Evolutionary conservation across 2,888 invertebrate species (phyloP), one percentile per base, ranked within the genome.

Genomic region (Syrista parreyssii): DNA sequence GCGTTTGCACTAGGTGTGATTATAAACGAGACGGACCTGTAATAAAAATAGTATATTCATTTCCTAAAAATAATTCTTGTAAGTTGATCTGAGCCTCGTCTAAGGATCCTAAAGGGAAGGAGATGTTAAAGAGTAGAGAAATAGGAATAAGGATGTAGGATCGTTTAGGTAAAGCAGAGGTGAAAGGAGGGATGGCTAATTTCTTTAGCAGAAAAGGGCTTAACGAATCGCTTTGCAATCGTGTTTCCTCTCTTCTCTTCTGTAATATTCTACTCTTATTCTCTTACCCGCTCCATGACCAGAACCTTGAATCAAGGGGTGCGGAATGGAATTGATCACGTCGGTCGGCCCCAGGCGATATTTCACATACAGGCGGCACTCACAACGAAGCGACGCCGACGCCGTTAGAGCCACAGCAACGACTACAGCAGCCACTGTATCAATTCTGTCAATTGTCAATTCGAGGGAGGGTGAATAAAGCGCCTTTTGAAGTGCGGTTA

Each of bases 401-500:
- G 78, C 76, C 40, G 75, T 55, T 55, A 23, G 55, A 55, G 55
- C 55, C 23, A 9, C 23, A 55, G 55, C 55, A 55, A 55, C 55
- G 55, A 55, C 55, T 23, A 23, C 55, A 2, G 55, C 55, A 55
- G 55, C 55, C 75, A 75, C 78, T 68, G 78, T 78, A 78, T 90
- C 90, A 90, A 89, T 90, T 90, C 87, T 91, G 91, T 90, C 91
- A 90, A 91, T 91, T 91, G 91, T 91, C 91, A 91, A 90, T 91
- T 91, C 89, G 82, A 79, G 79, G 85, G 82, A 79, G 85, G 85
- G 85, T 78, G 84, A 78, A 81, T 82, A 85, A 86, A 85, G 83
- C 85, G 82, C 77, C 91, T 89, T 91, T 91, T 90, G 91, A 91
- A 90, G 91, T 89, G 86, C 85, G 85, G 84, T 80, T 83, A 84